These are phyloP conservation scores for Nestor notabilis DNA, from an alignment of 2,113 vertebrate genomes.

Conservation along the genomic window DNA sequence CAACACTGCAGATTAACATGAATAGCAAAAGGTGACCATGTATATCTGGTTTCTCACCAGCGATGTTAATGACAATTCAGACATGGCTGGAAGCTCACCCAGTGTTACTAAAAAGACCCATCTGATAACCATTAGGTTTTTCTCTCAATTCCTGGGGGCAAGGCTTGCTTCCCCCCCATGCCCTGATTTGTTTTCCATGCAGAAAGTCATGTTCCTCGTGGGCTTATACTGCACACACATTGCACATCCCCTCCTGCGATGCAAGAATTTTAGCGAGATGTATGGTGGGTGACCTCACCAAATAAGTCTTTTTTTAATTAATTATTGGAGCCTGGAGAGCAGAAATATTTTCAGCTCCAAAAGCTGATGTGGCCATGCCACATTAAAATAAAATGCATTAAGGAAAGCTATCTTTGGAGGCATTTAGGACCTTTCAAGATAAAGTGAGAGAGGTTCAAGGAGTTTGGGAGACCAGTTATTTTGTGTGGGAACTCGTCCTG, in stretches of 20 bases:
- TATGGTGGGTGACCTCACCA: conserved; percentile 34
- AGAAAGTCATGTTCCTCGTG: neutral
- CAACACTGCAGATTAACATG: neutral
- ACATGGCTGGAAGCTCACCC: neutral
- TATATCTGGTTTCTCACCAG: neutral
- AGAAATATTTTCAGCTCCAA: conserved; percentile 43
- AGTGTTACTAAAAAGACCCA: neutral
- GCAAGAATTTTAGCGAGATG: neutral
- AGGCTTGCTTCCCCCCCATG: neutral
- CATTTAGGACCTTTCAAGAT: conserved; percentile 53
- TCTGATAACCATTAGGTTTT: neutral
- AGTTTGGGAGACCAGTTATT: conserved; percentile 68
- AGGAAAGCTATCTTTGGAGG: conserved; percentile 65
- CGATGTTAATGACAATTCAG: neutral
- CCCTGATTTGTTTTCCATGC: conserved; percentile 19
- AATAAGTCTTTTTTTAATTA: conserved; percentile 34
- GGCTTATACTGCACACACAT: neutral
- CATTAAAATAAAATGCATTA: conserved; percentile 32
- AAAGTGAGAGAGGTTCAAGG: conserved; percentile 55
- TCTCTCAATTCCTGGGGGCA: neutral
- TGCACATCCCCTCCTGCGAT: conserved; percentile 4
- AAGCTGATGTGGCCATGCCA: conserved; percentile 16
- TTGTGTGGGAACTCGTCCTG: conserved; percentile 83
- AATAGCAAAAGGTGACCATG: neutral
- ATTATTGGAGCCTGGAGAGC: conserved; percentile 44